These are phyloP conservation scores for Hydrochoerus hydrochaeris DNA, from an alignment of 2,113 vertebrate genomes.

Conservation along the genomic window DNA sequence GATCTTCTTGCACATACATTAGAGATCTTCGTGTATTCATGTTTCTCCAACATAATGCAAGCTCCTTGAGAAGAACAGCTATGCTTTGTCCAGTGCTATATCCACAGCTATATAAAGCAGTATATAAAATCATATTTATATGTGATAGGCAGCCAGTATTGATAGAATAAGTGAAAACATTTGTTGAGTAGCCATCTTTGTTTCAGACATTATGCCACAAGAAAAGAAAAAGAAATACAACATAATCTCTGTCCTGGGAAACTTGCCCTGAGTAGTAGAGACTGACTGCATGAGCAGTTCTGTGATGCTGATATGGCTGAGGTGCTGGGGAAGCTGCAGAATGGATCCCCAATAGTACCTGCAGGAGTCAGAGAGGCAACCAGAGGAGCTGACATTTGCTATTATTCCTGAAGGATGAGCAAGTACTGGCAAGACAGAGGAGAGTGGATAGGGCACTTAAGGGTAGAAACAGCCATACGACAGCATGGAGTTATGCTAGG, in stretches of 20 bases:
- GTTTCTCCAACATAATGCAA: background rate
- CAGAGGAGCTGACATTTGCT: constrained; percentile 49
- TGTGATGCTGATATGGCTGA: background rate
- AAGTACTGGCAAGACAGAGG: constrained; percentile 22
- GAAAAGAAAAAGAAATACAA: background rate
- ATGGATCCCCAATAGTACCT: background rate
- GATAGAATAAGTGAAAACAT: background rate
- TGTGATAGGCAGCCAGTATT: background rate
- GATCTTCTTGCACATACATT: background rate
- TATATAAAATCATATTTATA: background rate
- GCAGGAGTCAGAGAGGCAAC: constrained; percentile 48
- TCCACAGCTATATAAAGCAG: background rate
- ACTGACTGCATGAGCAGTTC: background rate
- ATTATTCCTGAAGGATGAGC: constrained; percentile 68
- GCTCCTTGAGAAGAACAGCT: background rate
- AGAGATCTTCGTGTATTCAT: background rate
- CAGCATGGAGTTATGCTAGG: background rate
- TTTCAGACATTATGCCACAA: background rate
- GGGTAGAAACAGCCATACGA: background rate
- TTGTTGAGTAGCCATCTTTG: background rate
- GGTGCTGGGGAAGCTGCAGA: background rate
- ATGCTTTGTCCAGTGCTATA: background rate
- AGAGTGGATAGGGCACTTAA: background rate
- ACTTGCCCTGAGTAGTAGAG: background rate
- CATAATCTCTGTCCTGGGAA: constrained; percentile 4